Base-by-base conservation (phyloP, 1,140 invertebrate species). In the Globodera ellingtonae region DNA sequence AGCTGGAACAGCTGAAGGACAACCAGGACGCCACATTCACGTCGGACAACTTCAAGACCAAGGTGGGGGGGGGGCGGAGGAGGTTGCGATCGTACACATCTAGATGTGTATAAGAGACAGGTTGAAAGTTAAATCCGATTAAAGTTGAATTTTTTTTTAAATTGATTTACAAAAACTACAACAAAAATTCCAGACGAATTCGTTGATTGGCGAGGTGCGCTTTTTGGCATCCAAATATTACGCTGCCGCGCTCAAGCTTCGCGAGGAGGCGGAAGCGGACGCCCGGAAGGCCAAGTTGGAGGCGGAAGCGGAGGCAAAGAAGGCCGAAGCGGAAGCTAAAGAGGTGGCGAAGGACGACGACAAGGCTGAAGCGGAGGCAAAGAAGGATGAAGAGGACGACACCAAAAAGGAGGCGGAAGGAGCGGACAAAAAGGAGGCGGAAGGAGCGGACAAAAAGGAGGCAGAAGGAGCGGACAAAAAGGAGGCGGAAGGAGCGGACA, bases 311-410 rank as follows among this genome's bases (percentile, higher is more conserved):
- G 59, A 65, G 59, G 13, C n/a, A 65, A 65, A 65, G 21, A 65
- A 65, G 59, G 59, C 59, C 13, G 59, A 15, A 21, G 59, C 59
- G 44, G 21, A 24, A 46, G 72, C 18, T 13, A 21, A 21, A 24
- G 50, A 72, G 50, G 72, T 47, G 1, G 18, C 21, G 72, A 72
- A 95, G 83, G 94, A 35, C 8, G 6, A 44, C 21, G 50, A 46
- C 15, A 75, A 75, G 56, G 46, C 97, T 74, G 97, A 97, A 82
- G 95, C 98, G 13, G 59, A 65, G 59, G 35, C 13, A 18, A 35
- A 70, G 67, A 69, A 69, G 15, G 97, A 97, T 8, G 98, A 99
- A 97, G 97, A 75, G 13, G 62, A n/a, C 10, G 47, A 44, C 2
- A 66, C 15, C 9, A 24, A 9, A 21, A 35, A 48, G 15, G 78